Evolutionary conservation across 23 tunicate species (phyloP).

Genomic region (Halocynthia roretzi): DNA sequence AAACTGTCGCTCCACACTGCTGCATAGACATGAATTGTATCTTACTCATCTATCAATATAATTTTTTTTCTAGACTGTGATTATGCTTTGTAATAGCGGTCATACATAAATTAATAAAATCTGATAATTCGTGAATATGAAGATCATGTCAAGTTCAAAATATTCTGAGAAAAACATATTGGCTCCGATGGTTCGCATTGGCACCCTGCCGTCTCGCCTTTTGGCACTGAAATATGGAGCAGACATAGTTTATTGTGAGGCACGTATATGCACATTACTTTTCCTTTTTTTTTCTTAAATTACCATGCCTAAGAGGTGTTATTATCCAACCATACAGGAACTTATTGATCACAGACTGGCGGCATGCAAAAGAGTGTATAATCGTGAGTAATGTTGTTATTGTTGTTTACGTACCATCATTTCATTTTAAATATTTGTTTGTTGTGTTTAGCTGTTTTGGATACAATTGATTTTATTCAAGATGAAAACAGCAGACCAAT

Average conservation of each 20-base stretch:
- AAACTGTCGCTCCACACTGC: too few relatives aligned
- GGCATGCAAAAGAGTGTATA: constrained; percentile 61
- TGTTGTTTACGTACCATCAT: neutral
- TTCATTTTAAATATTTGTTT: neutral
- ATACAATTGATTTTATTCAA: constrained; percentile 69
- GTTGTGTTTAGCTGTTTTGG: constrained; percentile 25
- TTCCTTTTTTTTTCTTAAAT: neutral
- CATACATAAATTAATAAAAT: too few relatives aligned
- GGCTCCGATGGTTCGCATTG: constrained; percentile 98
- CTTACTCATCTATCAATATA: too few relatives aligned
- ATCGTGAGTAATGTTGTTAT: constrained; percentile 52
- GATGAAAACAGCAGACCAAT: constrained; percentile 78
- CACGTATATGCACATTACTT: neutral
- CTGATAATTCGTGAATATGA: too few relatives aligned
- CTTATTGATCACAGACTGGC: constrained; percentile 91
- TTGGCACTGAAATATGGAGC: constrained; percentile 91
- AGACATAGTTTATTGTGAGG: constrained; percentile 90
- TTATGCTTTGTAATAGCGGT: too few relatives aligned
- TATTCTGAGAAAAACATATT: constrained; percentile 51
- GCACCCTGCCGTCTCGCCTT: constrained; percentile 80
- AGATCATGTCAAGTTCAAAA: neutral
- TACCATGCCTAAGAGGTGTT: neutral
- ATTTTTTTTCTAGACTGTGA: too few relatives aligned
- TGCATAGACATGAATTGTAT: too few relatives aligned
- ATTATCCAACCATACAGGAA: constrained; percentile 43